These are phyloP conservation scores for Sparus aurata DNA, from an alignment of 2,797 vertebrate genomes.

Conservation along the genomic window DNA sequence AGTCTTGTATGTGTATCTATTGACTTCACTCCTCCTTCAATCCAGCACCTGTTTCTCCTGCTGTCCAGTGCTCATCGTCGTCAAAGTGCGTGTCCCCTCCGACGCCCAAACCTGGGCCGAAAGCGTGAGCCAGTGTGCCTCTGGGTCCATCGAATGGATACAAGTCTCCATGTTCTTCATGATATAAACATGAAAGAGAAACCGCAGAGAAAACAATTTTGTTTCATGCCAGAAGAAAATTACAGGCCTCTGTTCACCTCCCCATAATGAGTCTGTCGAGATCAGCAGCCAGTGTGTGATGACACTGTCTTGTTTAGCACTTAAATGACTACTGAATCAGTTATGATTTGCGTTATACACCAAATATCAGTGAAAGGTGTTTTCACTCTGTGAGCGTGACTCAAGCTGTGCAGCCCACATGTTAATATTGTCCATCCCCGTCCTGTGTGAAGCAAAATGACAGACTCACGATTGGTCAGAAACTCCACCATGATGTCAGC, in stretches of 20 bases:
- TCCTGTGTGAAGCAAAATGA: slow-evolving; percentile 9
- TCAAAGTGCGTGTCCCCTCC: slow-evolving; percentile 89
- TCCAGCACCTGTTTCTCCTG: slow-evolving; percentile 71
- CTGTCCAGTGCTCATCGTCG: slow-evolving; percentile 85
- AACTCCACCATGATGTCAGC: slow-evolving; percentile 85
- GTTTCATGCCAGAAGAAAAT: slow-evolving; percentile 57
- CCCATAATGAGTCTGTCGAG: slow-evolving; percentile 26
- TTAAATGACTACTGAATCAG: slow-evolving; percentile 27
- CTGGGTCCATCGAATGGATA: slow-evolving; percentile 87
- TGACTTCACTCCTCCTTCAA: neutral
- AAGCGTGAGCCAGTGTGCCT: slow-evolving; percentile 87
- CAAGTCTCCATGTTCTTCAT: slow-evolving; percentile 84
- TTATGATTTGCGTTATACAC: slow-evolving; percentile 2
- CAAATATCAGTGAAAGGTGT: neutral
- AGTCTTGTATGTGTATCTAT: neutral
- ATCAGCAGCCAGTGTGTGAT: slow-evolving; percentile 29
- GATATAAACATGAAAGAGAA: slow-evolving; percentile 53
- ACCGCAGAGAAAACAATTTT: slow-evolving; percentile 58
- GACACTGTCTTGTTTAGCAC: slow-evolving; percentile 15
- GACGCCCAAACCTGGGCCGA: slow-evolving; percentile 77
- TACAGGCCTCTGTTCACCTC: slow-evolving; percentile 40
- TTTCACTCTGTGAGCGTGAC: neutral
- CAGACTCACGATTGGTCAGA: slow-evolving; percentile 75
- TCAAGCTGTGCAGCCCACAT: neutral
- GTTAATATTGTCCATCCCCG: neutral